phyloP scores from a whole-genome alignment of 2,888 invertebrate genomes.

The Chrysodeixis includens region DNA sequence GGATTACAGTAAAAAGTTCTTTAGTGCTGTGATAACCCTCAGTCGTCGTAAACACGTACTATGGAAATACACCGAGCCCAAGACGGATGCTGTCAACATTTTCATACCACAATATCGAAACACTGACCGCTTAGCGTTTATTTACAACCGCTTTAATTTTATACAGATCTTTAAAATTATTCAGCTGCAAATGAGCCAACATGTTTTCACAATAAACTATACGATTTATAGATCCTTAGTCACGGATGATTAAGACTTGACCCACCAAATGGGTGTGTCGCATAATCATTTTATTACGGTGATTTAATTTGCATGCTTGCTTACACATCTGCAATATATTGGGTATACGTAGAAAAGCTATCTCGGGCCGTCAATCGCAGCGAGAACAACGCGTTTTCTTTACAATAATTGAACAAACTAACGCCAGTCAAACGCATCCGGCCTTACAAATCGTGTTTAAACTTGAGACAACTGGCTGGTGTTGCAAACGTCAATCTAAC shows the following conservation, averaged over 20 bases:
- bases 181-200: constrained; percentile 41
- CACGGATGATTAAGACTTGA: constrained; percentile 47
- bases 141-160: constrained; percentile 49
- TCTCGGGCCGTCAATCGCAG: constrained; percentile 49
- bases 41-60: constrained; percentile 65
- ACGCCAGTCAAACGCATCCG: constrained; percentile 85
- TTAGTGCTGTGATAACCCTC: constrained; percentile 70
- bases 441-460: constrained; percentile 74
- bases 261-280: constrained; percentile 51
- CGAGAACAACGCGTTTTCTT: constrained; percentile 63
- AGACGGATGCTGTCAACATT: constrained; percentile 75
- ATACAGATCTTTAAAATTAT: constrained; percentile 46
- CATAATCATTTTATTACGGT: constrained; percentile 43
- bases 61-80: constrained; percentile 70
- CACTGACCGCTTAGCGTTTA: constrained; percentile 52
- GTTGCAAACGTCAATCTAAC: constrained; percentile 80
- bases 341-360: constrained; percentile 37
- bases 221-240: constrained; percentile 51
- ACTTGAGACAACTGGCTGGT: constrained; percentile 60
- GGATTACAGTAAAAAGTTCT: constrained; percentile 44
- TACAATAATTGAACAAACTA: constrained; percentile 78
- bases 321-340: constrained; percentile 42
- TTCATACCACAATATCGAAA: constrained; percentile 72
- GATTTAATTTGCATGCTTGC: constrained; percentile 51
- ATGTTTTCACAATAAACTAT: constrained; percentile 43